Evolutionary conservation across 2,888 invertebrate genomes (phyloP), one percentile per base, ranked within the genome.

Genomic region (Drosophila sordidula): DNA sequence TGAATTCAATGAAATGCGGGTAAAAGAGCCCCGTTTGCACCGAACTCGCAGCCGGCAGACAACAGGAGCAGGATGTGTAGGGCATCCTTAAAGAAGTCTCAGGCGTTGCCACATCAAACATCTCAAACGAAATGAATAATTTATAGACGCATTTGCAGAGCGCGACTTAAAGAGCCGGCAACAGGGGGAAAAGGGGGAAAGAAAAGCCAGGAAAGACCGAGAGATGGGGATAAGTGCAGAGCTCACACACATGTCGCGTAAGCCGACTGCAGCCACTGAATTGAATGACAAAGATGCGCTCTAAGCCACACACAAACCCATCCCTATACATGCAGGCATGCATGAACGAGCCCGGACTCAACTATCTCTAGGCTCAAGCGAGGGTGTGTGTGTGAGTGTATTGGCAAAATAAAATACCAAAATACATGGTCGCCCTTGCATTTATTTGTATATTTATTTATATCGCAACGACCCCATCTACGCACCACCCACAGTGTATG

Each of bases 71-170:
- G 64, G 50, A 58, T 64, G 54, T 67, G 72, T 67, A n/a, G 49
- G 47, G 70, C 79, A 75, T 80, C 72, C 77, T 76, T 70, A 64
- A 67, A 77, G 73, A 63, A 68, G 68, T 54, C 68, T 42, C 62
- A 39, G 55, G 68, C 68, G 58, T 45, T 59, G 63, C 73, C 80
- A 81, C 90, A 89, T 89, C 89, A 89, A 89, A 85, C 81, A 89
- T 81, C 78, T 85, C 81, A 80, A 89, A 80, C 78, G 75, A 76
- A 89, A 90, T 89, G 90, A 89, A 89, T 90, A 86, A 89, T 89
- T 90, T 90, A 89, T 90, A 75, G 79, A 86, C 80, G 82, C 89
- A 89, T 74, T 74, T 75, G 63, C 74, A 67, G 63, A 55, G 55
- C 29, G 32, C 38, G 39, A 18, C 45, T 34, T 34, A 12, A 9